A percentile compares a stretch with the other conserved stretches of the same genome.
Conservation (phyloP, 2,888 invertebrate genomes). For the Ethmia dodecea region DNA sequence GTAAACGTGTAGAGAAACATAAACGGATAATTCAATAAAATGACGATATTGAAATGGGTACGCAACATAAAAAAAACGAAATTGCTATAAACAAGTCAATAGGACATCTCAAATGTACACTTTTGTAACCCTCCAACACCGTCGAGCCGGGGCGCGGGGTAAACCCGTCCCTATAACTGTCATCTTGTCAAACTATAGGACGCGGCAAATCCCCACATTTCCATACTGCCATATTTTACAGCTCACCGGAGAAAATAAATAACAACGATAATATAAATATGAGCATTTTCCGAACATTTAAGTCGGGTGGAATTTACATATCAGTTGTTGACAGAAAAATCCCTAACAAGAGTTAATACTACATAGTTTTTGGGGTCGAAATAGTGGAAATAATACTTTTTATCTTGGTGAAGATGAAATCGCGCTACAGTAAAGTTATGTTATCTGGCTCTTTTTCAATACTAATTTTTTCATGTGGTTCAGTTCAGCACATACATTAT, state of each 20-base stretch:
- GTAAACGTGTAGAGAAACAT: background rate
- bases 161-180: constrained; percentile 54
- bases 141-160: constrained; percentile 19
- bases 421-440: no score
- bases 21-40: constrained; percentile 34
- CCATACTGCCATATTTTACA: constrained; percentile 72
- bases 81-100: constrained; percentile 57
- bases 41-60: constrained; percentile 16
- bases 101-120: constrained; percentile 33
- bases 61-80: constrained; percentile 35
- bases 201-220: constrained; percentile 66
- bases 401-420: no score
- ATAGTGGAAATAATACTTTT: no score
- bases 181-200: constrained; percentile 70
- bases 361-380: constrained; percentile 37
- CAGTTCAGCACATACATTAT: no score
- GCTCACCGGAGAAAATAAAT: constrained; percentile 72
- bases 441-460: no score
- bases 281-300: constrained; percentile 62
- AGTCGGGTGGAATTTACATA: constrained; percentile 67
- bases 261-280: constrained; percentile 70
- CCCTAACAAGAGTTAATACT: constrained; percentile 51
- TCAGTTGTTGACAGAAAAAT: constrained; percentile 69
- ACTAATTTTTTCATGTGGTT: no score
- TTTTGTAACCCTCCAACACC: constrained; percentile 28